Evolutionary conservation across 2,113 vertebrate species (phyloP).

Genomic region (Neogale vison): DNA sequence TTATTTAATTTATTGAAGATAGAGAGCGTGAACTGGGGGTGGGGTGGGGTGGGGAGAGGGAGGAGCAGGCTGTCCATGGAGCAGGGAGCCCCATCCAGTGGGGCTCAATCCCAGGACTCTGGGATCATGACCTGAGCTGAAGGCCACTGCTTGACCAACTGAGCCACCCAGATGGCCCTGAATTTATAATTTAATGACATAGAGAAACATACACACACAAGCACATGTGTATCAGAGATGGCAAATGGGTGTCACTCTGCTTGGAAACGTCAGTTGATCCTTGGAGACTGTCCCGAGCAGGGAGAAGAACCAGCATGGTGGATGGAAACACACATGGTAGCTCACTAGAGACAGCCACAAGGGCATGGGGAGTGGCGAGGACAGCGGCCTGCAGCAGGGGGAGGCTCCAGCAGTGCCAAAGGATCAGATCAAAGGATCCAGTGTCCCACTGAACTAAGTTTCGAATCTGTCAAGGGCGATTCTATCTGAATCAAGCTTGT

Average conservation of each 20-base stretch:
- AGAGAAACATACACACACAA: background rate
- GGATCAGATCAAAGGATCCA: background rate
- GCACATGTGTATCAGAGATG: background rate
- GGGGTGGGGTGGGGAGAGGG: background rate
- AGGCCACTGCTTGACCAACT: background rate
- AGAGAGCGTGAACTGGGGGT: no score
- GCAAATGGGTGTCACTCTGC: background rate
- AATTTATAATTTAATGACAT: background rate
- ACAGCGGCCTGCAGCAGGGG: background rate
- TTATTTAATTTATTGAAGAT: background rate
- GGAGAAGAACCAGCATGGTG: background rate
- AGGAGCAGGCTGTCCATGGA: background rate
- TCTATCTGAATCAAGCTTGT: constrained; percentile 31
- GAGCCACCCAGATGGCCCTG: background rate
- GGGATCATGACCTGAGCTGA: background rate
- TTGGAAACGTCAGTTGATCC: background rate
- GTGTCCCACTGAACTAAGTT: background rate
- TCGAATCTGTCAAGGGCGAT: background rate
- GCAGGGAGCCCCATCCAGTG: background rate
- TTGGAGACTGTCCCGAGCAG: background rate
- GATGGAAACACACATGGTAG: background rate
- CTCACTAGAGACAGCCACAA: background rate
- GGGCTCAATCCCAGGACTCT: background rate
- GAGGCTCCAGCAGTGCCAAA: background rate
- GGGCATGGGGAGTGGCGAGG: background rate